A percentile compares a stretch with the other conserved stretches of the same genome.
phyloP scores from a whole-genome alignment of 2,888 invertebrate genomes.

The Dasypolia templi region DNA sequence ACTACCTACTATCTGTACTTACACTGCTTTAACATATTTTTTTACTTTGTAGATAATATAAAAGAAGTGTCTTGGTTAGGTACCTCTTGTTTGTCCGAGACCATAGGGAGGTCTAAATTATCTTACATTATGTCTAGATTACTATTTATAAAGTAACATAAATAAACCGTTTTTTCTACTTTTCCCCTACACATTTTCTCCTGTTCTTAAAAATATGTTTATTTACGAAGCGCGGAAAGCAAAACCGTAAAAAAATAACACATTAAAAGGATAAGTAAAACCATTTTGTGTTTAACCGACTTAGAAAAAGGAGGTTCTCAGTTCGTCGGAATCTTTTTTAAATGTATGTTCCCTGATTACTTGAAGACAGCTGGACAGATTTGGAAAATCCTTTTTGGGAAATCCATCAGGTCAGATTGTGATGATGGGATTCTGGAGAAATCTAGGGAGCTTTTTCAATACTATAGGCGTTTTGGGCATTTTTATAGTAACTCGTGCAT shows the following conservation, averaged over 20 bases:
- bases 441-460: too few relatives aligned
- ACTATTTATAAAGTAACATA: neutral
- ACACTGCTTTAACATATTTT: neutral
- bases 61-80: neutral
- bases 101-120: neutral
- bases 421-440: too few relatives aligned
- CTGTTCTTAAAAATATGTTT: neutral
- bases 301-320: too few relatives aligned
- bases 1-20: conserved; percentile 1
- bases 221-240: neutral
- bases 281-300: too few relatives aligned
- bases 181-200: neutral
- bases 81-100: neutral
- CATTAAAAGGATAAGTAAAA: neutral
- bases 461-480: too few relatives aligned
- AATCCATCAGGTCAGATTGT: too few relatives aligned
- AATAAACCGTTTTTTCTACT: neutral
- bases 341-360: too few relatives aligned
- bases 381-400: too few relatives aligned
- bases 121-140: neutral
- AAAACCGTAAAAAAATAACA: neutral
- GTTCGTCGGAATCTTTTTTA: too few relatives aligned
- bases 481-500: too few relatives aligned
- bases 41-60: neutral
- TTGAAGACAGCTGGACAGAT: too few relatives aligned